Base-by-base conservation (phyloP, 2,113 vertebrate species). In the Trogon melanurus region DNA sequence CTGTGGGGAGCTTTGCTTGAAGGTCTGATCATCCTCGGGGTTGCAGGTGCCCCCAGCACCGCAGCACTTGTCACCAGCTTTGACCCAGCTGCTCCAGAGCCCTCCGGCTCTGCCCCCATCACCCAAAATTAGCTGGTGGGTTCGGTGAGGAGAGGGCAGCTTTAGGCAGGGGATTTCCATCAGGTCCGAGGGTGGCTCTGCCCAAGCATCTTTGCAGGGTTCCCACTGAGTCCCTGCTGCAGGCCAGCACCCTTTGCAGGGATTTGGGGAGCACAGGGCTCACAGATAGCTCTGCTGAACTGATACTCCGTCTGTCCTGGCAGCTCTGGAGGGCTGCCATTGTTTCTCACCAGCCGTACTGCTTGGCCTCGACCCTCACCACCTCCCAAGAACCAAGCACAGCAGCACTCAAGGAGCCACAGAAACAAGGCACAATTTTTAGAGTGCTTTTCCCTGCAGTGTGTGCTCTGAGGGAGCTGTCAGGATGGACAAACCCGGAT, bases 161-260 rank as follows among this genome's bases (percentile, higher is more conserved):
- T 27, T 17, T 13, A 5, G 38, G 23, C n/a, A 38, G 50, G 41
- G 79, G 7, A 11, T 56, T 66, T 44, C 38, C 51, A 62, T 32
- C 30, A 18, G 23, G 11, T 64, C 16, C 1, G 1, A 45, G 54
- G 38, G 48, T 50, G 89, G 34, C 50, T 23, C 67, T 72, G 41
- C 73, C 73, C 1, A 0, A 54, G 61, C 53, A 21, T 17, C 48
- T 66, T 11, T 25, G 57, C 72, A 20, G 41, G 27, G 26, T 9
- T 57, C 53, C 15, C 0, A 0, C 58, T 1, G 41, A n/a, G 45
- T 4, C 66, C 57, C 22, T 29, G 13, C 50, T n/a, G 62, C 2
- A 3, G 27, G 5, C 12, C 69, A 54, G 88, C 25, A 36, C 79
- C 79, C 41, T 45, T 4, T 1, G 2, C 34, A n/a, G 48, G 7